These are phyloP conservation scores for Rhamphomyia laevipes DNA, from an alignment of 2,888 invertebrate genomes.

Conservation along the genomic window DNA sequence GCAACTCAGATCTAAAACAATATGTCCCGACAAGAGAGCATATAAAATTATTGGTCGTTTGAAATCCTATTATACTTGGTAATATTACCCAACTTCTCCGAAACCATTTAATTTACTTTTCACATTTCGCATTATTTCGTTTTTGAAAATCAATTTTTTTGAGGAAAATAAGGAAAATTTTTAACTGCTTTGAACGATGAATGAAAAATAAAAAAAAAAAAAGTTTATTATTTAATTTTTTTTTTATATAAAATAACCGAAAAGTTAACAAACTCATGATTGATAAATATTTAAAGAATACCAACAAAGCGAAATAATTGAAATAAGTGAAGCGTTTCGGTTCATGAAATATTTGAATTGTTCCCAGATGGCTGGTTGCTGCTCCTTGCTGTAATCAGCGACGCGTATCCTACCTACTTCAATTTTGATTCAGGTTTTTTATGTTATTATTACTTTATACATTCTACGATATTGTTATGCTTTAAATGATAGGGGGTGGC, in stretches of 20 bases:
- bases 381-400: slow-evolving; percentile 10
- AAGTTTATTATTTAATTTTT: no score
- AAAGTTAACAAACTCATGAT: slow-evolving; percentile 36
- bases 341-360: slow-evolving; percentile 13
- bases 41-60: no score
- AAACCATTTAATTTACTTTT: no score
- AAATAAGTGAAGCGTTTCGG: slow-evolving; percentile 35
- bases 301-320: slow-evolving; percentile 38
- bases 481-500: background rate
- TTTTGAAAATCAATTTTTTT: no score
- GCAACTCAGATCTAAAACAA: no score
- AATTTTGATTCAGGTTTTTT: background rate
- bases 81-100: no score
- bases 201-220: no score
- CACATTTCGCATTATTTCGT: no score
- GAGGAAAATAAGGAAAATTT: no score
- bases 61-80: no score
- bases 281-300: slow-evolving; percentile 39
- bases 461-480: background rate
- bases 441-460: slow-evolving; percentile 2
- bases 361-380: slow-evolving; percentile 1
- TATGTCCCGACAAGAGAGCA: no score
- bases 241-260: background rate
- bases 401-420: slow-evolving; percentile 12
- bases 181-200: no score